Evolutionary conservation across 2,113 vertebrate genomes (phyloP).

Genomic region (Cheirogaleus medius): DNA sequence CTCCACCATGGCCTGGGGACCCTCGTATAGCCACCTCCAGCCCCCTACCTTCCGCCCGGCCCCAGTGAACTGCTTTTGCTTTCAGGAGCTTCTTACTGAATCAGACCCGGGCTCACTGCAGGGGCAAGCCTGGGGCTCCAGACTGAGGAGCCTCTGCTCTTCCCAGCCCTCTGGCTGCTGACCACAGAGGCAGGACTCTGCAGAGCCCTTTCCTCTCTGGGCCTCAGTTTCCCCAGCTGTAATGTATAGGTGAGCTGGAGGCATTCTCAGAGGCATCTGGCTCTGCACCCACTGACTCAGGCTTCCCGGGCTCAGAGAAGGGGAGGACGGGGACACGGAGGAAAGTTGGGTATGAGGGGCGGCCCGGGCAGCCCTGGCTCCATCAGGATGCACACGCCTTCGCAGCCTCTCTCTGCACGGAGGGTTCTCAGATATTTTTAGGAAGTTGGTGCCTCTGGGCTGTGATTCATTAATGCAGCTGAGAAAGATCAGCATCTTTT

Average conservation of each 20-base stretch:
- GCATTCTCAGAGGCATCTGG: not conserved
- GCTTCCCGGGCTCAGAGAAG: not conserved
- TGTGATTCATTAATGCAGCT: slow-evolving; percentile 51
- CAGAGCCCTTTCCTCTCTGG: not conserved
- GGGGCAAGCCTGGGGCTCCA: not conserved
- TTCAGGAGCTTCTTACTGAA: not conserved
- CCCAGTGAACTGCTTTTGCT: not conserved
- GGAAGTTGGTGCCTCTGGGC: slow-evolving; percentile 49
- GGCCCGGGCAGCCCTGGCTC: not conserved
- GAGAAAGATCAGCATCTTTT: slow-evolving; percentile 54
- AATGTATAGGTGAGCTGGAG: not conserved
- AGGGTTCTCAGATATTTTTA: slow-evolving; percentile 58
- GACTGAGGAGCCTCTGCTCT: too few species aligned
- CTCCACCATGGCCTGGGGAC: not conserved
- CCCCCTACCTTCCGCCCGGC: fast-evolving
- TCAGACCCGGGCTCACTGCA: not conserved
- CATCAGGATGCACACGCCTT: not conserved
- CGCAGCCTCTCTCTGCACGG: not conserved
- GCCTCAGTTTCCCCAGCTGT: not conserved
- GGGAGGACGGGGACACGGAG: fast-evolving
- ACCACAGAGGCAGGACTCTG: not conserved
- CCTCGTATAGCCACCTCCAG: not conserved
- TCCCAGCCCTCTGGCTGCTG: not conserved
- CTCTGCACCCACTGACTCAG: not conserved
- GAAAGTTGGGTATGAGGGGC: fast-evolving